These are phyloP conservation scores for Thermophis baileyi DNA, from an alignment of 2,113 vertebrate genomes.

Conservation along the genomic window DNA sequence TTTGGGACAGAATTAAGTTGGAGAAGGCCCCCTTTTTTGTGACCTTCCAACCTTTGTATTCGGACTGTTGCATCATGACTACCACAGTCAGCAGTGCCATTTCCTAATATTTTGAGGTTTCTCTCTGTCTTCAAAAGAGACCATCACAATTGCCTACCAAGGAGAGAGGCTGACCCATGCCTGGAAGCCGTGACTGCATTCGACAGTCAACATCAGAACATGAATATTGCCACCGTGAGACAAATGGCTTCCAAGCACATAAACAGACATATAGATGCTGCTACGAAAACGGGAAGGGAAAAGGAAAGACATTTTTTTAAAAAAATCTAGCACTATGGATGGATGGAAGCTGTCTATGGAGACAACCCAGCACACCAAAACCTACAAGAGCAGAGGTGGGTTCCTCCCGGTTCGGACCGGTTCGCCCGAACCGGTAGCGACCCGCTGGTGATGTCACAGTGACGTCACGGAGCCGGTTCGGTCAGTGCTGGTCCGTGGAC, in stretches of 20 bases:
- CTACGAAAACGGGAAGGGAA: neutral
- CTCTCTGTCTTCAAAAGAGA: neutral
- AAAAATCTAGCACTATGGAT: neutral
- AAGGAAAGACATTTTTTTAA: neutral
- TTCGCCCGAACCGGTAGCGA: no score
- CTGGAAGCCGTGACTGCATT: neutral
- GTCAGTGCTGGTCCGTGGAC: no score
- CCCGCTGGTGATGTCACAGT: no score
- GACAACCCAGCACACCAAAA: neutral
- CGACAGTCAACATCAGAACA: neutral
- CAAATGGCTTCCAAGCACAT: neutral
- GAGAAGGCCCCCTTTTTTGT: neutral
- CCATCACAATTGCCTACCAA: neutral
- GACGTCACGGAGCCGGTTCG: no score
- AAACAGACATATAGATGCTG: neutral
- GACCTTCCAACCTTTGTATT: neutral
- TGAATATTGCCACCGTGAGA: neutral
- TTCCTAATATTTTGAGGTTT: neutral
- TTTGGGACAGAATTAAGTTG: neutral
- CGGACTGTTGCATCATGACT: neutral
- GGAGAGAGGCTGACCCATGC: neutral
- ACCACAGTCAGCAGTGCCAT: neutral
- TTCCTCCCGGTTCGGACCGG: no score
- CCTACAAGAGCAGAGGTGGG: no score
- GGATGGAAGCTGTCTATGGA: neutral